A percentile compares a stretch with the other conserved stretches of the same genome.
phyloP scores from a whole-genome alignment of 53 echinoderm and acorn worm genomes.

The Apostichopus leukothele region DNA sequence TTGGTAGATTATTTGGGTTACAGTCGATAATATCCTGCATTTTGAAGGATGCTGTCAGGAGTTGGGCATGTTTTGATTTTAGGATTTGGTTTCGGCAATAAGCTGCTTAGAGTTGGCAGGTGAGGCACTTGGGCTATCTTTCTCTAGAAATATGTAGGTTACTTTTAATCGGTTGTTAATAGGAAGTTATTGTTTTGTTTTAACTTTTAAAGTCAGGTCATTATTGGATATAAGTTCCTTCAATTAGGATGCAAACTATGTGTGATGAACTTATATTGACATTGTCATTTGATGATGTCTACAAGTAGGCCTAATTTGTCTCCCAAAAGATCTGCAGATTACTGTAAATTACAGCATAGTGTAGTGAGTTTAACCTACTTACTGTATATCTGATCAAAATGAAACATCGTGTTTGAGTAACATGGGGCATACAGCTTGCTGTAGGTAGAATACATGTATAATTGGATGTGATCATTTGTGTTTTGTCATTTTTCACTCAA shows the following conservation, averaged over 20 bases:
- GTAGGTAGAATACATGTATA: too few relatives aligned
- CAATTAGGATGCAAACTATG: background rate
- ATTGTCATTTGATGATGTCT: background rate
- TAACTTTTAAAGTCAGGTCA: background rate
- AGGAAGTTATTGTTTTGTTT: background rate
- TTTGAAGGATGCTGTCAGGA: background rate
- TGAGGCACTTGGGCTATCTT: background rate
- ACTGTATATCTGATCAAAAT: background rate
- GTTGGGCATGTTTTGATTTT: background rate
- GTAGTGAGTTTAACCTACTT: background rate
- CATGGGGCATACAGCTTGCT: too few relatives aligned
- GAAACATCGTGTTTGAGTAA: background rate
- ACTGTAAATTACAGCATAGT: background rate
- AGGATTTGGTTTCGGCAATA: background rate
- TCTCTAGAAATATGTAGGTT: background rate
- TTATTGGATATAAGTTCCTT: background rate
- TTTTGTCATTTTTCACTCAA: too few relatives aligned
- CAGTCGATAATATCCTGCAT: background rate
- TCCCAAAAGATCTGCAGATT: background rate
- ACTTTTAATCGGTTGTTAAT: background rate
- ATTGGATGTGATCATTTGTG: too few relatives aligned
- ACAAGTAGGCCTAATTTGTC: background rate
- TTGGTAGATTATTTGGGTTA: background rate
- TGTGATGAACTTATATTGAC: background rate
- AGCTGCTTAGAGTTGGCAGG: background rate